Percentiles rank a stretch among this genome's conserved stretches.
Evolutionary conservation across 2,888 invertebrate genomes (phyloP).

Genomic region (Cryptocephalus moraei): DNA sequence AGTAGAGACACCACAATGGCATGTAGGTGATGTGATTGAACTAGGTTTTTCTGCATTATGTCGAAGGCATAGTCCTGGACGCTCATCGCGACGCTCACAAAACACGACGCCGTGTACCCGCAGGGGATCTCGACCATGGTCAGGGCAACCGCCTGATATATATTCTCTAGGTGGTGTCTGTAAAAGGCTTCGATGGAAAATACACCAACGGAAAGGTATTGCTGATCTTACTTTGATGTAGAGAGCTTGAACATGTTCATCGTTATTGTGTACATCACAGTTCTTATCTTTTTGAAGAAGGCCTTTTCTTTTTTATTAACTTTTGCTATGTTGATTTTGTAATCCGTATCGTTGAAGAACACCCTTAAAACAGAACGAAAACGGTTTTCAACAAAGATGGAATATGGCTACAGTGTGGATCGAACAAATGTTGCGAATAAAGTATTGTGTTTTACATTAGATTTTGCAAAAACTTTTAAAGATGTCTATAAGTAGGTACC

Average conservation of each 20-base stretch:
- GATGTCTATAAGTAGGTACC: no score
- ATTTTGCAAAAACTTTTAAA: no score
- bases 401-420: no score
- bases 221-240: background rate
- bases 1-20: constrained; percentile 49
- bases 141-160: constrained; percentile 46
- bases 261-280: background rate
- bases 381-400: background rate
- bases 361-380: constrained; percentile 4
- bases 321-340: background rate
- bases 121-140: constrained; percentile 50
- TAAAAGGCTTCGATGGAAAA: background rate
- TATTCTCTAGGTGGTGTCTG: constrained; percentile 34
- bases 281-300: background rate
- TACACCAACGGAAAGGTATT: background rate
- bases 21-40: constrained; percentile 44
- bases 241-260: constrained; percentile 1
- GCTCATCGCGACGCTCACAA: constrained; percentile 49
- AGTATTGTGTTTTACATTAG: no score
- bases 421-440: no score
- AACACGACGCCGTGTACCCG: constrained; percentile 48
- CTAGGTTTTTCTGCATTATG: constrained; percentile 30
- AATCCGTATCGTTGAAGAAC: background rate
- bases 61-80: constrained; percentile 47
- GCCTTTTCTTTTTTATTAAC: background rate